Percentiles rank a stretch among this genome's conserved stretches.
Evolutionary conservation across 2,113 vertebrate genomes (phyloP).

Genomic region (Corydoras sp.): DNA sequence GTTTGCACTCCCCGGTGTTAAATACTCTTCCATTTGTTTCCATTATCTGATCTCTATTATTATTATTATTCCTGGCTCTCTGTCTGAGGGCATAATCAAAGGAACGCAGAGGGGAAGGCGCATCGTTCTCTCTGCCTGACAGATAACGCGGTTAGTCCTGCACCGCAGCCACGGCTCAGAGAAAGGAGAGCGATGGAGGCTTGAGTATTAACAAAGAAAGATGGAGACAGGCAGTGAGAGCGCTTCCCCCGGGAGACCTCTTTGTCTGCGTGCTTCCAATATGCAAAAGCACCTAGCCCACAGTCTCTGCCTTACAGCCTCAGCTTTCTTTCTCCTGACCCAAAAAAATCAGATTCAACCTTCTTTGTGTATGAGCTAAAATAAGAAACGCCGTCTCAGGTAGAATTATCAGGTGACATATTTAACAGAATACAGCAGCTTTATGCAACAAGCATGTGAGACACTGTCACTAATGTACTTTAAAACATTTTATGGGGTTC

Average conservation of each 20-base stretch:
- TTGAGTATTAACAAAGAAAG: conserved; percentile 37
- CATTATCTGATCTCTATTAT: conserved; percentile 1
- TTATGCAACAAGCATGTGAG: background rate
- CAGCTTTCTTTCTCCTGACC: conserved; percentile 22
- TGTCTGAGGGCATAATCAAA: conserved; percentile 17
- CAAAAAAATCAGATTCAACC: conserved; percentile 6
- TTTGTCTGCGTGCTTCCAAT: conserved; percentile 41
- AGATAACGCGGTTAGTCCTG: conserved; percentile 39
- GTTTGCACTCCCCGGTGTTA: background rate
- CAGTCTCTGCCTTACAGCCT: conserved; percentile 2
- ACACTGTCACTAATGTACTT: no score
- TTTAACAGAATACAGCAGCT: background rate
- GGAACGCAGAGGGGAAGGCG: conserved; percentile 7
- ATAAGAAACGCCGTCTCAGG: conserved; percentile 19
- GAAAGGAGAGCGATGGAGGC: conserved; percentile 8
- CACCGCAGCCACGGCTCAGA: conserved; percentile 33
- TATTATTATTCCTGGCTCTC: conserved; percentile 1
- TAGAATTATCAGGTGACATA: conserved; percentile 8
- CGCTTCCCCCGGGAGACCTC: conserved; percentile 38
- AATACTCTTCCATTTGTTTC: conserved; percentile 3
- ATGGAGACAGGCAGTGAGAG: conserved; percentile 23
- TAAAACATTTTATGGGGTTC: no score
- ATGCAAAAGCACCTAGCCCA: conserved; percentile 31
- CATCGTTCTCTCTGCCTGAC: conserved; percentile 28
- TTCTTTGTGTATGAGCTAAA: conserved; percentile 9